Conservation (phyloP, 2,888 invertebrate species). For the Panopea generosa region DNA sequence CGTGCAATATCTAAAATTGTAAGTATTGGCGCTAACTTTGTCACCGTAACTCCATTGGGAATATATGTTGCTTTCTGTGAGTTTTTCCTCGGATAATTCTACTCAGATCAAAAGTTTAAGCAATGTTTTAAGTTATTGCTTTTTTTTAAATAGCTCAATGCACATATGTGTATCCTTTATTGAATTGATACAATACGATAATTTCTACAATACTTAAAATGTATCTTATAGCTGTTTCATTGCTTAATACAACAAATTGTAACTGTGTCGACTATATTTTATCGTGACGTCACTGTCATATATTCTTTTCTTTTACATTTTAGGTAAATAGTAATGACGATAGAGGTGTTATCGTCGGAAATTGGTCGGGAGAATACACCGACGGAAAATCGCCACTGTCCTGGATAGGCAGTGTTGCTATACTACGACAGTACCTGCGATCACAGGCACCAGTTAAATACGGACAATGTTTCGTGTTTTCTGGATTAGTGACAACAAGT, state of each 20-base stretch:
- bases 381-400: constrained; percentile 94
- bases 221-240: too few relatives aligned
- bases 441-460: constrained; percentile 90
- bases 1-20: constrained; percentile 61
- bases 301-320: background rate
- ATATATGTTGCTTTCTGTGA: too few relatives aligned
- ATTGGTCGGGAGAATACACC: constrained; percentile 93
- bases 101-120: too few relatives aligned
- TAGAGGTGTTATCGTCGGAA: constrained; percentile 94
- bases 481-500: constrained; percentile 93
- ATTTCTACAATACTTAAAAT: too few relatives aligned
- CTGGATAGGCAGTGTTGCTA: constrained; percentile 95
- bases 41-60: too few relatives aligned
- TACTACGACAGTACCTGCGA: constrained; percentile 93
- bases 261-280: background rate
- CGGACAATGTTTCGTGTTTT: constrained; percentile 97
- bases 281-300: background rate
- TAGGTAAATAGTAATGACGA: constrained; percentile 59
- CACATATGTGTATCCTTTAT: too few relatives aligned
- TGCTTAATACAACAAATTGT: background rate
- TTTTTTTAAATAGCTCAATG: too few relatives aligned
- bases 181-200: too few relatives aligned
- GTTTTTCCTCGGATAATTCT: too few relatives aligned
- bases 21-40: too few relatives aligned
- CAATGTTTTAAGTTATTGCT: too few relatives aligned